Evolutionary conservation across 2,113 vertebrate species (phyloP), one percentile per base, ranked within the genome.

Genomic region (Natator depressus): DNA sequence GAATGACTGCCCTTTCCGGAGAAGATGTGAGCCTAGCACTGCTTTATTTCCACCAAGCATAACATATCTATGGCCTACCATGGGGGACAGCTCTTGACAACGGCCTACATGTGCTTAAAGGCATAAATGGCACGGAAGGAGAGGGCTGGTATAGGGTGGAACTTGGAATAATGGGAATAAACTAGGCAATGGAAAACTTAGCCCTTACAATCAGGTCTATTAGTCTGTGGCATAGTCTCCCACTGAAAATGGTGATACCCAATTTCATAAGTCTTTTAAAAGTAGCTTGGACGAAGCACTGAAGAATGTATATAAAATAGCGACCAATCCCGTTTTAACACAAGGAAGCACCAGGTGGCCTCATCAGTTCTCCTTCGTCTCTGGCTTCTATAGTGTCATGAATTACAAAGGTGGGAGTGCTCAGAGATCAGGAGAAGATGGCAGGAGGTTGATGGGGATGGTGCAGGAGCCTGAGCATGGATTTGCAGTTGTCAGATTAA

Each of bases 1-100:
- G 95, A 96, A 95, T 84, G 91, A 82, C 31, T 92, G 79, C 85
- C 62, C 88, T 95, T 94, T 89, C 75, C 81, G 88, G 59, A 82
- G 83, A 86, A 96, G 85, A 92, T 51, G 94, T 19, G 93, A 93
- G 65, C 49, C 86, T 92, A 93, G 82, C 59, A 78, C 38, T 42
- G 51, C 51, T 93, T 5, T 4, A 7, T n/a, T 51, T 95, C 82
- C 35, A 76, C 57, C 46, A 38, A 51, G 49, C 10, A 25, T 90
- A 83, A 49, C 82, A 49, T 46, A 35, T 57, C 76, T 0, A 19
- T 57, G 85, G 89, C 12, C 24, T 29, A 35, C 10, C 76, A 85
- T 1, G 46, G 4, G 59, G 4, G 54, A 50, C 57, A 85, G 91
- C 81, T 80, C 16, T 83, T 57, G 84, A 38, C 89, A 94, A 22